These are phyloP conservation scores for Halesus radiatus DNA, from an alignment of 1,140 invertebrate genomes.

Conservation along the genomic window DNA sequence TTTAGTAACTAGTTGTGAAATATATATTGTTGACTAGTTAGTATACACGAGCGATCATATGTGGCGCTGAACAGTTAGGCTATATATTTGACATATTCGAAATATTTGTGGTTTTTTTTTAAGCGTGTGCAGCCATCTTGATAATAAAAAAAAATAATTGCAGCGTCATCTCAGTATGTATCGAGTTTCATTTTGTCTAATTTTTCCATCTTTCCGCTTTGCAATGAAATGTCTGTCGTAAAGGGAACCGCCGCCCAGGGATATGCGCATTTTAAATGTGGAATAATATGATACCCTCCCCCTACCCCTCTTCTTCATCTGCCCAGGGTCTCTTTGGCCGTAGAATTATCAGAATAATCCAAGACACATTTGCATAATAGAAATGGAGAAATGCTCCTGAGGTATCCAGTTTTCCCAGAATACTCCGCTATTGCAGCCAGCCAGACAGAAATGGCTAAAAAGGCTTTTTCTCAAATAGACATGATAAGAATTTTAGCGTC, in stretches of 20 bases:
- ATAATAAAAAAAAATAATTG: too few relatives aligned
- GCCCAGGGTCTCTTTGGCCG: conserved; percentile 12
- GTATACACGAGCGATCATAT: too few relatives aligned
- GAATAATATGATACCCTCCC: conserved; percentile 44
- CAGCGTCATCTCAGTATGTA: too few relatives aligned
- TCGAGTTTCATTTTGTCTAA: neutral
- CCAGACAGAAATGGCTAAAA: neutral
- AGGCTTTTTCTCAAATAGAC: neutral
- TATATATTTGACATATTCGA: too few relatives aligned
- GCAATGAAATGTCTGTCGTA: neutral
- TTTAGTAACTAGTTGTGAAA: too few relatives aligned
- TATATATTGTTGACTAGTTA: too few relatives aligned
- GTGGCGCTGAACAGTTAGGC: too few relatives aligned
- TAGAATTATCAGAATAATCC: conserved; percentile 50
- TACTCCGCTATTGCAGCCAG: neutral
- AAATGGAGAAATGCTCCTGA: conserved; percentile 45
- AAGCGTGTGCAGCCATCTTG: too few relatives aligned
- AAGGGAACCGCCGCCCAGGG: neutral
- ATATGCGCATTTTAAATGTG: conserved; percentile 49
- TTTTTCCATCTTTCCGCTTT: conserved; percentile 1
- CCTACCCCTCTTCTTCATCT: conserved; percentile 4
- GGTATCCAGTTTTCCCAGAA: neutral
- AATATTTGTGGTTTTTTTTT: too few relatives aligned
- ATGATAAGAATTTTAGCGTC: neutral
- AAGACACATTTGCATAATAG: conserved; percentile 50